Conservation (phyloP, 1,140 invertebrate genomes). For the Aporrectodea caliginosa region DNA sequence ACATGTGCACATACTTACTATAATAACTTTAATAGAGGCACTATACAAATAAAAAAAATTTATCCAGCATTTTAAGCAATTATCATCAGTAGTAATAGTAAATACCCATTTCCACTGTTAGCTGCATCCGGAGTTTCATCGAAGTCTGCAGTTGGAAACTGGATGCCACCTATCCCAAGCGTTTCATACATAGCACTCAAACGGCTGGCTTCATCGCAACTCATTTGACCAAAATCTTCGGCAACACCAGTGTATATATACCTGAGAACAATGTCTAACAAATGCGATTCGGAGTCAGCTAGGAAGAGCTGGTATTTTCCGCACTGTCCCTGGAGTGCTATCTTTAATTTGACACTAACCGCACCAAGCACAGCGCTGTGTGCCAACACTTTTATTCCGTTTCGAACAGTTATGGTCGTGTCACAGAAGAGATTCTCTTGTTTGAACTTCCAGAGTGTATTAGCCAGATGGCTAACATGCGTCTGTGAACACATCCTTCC, state of each 20-base stretch:
- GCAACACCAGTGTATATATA: neutral
- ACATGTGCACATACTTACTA: too few relatives aligned
- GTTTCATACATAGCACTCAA: too few relatives aligned
- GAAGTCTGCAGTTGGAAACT: too few relatives aligned
- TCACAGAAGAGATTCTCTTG: neutral
- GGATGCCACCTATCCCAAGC: too few relatives aligned
- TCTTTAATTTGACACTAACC: neutral
- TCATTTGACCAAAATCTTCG: too few relatives aligned
- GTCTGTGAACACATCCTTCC: neutral
- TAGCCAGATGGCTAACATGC: neutral
- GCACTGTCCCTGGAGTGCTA: neutral
- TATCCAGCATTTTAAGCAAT: too few relatives aligned
- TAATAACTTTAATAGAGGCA: too few relatives aligned
- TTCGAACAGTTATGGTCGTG: neutral
- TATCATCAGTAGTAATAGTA: too few relatives aligned
- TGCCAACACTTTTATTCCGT: neutral
- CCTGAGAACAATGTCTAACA: neutral
- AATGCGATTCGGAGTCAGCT: neutral
- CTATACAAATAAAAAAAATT: too few relatives aligned
- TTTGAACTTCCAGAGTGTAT: neutral
- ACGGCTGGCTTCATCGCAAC: too few relatives aligned
- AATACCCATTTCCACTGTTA: too few relatives aligned
- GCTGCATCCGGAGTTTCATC: too few relatives aligned
- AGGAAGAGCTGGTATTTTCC: neutral
- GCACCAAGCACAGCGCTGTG: neutral